Evolutionary conservation across 1,140 invertebrate genomes (phyloP), one percentile per base, ranked within the genome.

Genomic region (Heliconius eleuchia): DNA sequence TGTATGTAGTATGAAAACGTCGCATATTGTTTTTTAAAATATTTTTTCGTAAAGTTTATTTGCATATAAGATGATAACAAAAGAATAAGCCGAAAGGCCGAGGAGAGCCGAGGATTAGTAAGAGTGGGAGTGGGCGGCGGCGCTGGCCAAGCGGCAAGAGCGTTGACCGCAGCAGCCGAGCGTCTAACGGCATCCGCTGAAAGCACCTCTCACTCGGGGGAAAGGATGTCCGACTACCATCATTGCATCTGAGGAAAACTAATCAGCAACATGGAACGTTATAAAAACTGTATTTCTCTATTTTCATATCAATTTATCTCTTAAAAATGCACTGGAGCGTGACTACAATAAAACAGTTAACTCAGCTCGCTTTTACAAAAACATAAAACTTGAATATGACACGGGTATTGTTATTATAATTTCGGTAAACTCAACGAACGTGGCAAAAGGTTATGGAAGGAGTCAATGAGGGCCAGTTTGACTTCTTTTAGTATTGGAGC

Each of bases 141-240:
- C 88, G 86, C 87, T 90, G 86, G 84, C 88, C 88, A 84, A 89
- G 88, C 89, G 89, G 87, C 84, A 88, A 91, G 91, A 87, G 87
- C 92, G 87, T 85, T 92, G 91, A 91, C 91, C 91, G 90, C 83
- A 80, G 85, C 84, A 84, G 80, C 83, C 83, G 66, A 79, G 13
- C 74, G 83, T 66, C 81, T 90, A 89, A 91, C 90, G 89, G 90
- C 84, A 87, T 82, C 85, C 82, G 82, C 88, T 86, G 84, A 83
- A 86, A 85, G 71, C 82, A 82, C 85, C 85, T 80, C 83, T 85
- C 84, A 80, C 84, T 83, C 82, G 79, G 80, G 86, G 78, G 74
- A 60, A 75, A 75, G 74, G 74, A 75, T 75, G 74, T 34, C 74
- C 74, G 74, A 66, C 39, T 42, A 66, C 52, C 19, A 75, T 27